Conservation (phyloP, 2,113 vertebrate species). For the Megaceryle maxima region DNA sequence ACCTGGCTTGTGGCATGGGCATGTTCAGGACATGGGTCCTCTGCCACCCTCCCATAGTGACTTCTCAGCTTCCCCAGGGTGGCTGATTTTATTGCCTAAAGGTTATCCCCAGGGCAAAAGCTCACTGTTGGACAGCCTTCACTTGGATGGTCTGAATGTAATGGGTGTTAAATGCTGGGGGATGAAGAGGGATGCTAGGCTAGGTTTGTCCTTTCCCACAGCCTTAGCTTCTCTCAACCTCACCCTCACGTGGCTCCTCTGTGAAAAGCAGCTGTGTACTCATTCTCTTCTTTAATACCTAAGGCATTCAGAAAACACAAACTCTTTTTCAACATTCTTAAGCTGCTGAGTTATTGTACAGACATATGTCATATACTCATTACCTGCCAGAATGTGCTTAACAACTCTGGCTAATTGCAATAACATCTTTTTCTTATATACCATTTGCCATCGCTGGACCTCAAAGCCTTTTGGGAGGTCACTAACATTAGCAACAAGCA, state of each 20-base stretch:
- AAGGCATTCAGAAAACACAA: not conserved
- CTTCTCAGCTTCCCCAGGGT: accelerated
- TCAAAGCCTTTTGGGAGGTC: not conserved
- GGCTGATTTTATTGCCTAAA: not conserved
- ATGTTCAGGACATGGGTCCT: not conserved
- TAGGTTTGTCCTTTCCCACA: not conserved
- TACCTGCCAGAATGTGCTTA: not conserved
- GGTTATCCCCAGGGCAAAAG: not conserved
- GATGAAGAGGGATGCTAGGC: not conserved
- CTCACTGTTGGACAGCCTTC: not conserved
- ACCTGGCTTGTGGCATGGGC: not conserved
- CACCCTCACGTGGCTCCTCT: not conserved
- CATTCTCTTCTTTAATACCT: not conserved
- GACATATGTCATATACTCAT: not conserved
- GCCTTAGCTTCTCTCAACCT: not conserved
- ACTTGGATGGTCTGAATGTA: not conserved
- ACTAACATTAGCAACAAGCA: not conserved
- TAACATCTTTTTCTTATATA: not conserved
- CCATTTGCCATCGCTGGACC: not conserved
- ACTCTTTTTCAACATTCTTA: not conserved
- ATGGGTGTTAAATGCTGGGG: not conserved
- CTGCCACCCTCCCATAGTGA: not conserved
- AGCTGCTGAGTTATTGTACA: not conserved
- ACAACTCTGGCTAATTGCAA: not conserved
- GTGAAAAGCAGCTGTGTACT: constrained; percentile 11